Evolutionary conservation across 2,888 invertebrate species (phyloP).

Genomic region (Cheilosia variabilis): DNA sequence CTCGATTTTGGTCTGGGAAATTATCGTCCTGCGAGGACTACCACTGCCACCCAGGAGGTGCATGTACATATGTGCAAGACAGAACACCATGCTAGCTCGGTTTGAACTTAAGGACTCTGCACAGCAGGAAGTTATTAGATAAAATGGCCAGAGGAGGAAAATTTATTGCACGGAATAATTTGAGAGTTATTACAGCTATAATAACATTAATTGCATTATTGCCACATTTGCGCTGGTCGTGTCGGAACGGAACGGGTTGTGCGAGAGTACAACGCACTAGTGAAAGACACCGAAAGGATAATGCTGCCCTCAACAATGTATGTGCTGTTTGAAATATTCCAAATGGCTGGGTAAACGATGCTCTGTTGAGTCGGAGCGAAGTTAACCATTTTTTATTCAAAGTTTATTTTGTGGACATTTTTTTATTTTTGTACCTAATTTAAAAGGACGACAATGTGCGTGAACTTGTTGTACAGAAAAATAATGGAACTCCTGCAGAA

Average conservation of each 20-base stretch:
- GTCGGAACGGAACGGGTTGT: not conserved
- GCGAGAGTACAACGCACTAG: slow-evolving; percentile 14
- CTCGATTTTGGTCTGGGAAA: slow-evolving; percentile 64
- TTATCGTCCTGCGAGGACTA: slow-evolving; percentile 43
- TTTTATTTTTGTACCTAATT: no score
- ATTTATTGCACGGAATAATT: slow-evolving; percentile 73
- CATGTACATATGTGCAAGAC: not conserved
- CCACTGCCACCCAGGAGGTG: not conserved
- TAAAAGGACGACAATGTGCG: no score
- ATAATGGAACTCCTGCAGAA: no score
- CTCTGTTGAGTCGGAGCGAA: no score
- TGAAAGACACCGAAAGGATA: slow-evolving; percentile 40
- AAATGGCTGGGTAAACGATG: not conserved
- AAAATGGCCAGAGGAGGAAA: slow-evolving; percentile 58
- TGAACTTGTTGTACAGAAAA: no score
- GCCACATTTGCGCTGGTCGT: slow-evolving; percentile 65
- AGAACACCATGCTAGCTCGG: slow-evolving; percentile 15
- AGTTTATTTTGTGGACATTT: no score
- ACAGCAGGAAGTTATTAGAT: slow-evolving; percentile 70
- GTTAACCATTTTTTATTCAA: no score
- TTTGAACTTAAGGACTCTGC: slow-evolving; percentile 41
- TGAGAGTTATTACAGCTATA: slow-evolving; percentile 70
- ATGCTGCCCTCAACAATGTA: slow-evolving; percentile 21
- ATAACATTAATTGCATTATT: slow-evolving; percentile 72
- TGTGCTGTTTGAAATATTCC: not conserved